Evolutionary conservation across 1,140 invertebrate species (phyloP).

Genomic region (Trichonephila clavata): DNA sequence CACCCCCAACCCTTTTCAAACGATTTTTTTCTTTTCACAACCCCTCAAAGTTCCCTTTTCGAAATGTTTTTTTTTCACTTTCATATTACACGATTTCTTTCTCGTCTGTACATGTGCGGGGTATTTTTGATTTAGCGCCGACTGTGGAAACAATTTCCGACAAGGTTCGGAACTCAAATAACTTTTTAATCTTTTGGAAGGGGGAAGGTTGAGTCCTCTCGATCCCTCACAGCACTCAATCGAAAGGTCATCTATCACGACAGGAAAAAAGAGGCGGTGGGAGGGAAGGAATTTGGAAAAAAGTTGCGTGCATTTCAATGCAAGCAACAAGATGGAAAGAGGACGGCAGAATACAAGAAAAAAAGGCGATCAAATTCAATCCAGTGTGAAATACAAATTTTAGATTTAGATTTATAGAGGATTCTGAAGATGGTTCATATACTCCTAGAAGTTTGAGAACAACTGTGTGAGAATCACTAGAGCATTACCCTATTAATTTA

Average conservation of each 20-base stretch:
- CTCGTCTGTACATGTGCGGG: background rate
- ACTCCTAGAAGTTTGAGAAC: too few species aligned
- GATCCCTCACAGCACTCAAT: constrained; percentile 39
- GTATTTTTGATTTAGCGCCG: constrained; percentile 35
- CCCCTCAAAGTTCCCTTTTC: background rate
- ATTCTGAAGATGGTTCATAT: too few species aligned
- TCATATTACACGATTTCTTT: constrained; percentile 29
- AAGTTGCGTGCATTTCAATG: constrained; percentile 2
- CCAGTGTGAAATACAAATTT: too few species aligned
- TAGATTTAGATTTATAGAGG: too few species aligned
- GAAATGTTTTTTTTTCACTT: background rate
- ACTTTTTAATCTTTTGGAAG: constrained; percentile 46
- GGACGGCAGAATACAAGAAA: too few species aligned
- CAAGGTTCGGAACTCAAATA: constrained; percentile 50
- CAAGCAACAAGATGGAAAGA: background rate
- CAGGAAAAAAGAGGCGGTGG: background rate
- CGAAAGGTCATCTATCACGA: constrained; percentile 41
- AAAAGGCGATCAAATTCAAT: too few species aligned
- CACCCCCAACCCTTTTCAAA: background rate
- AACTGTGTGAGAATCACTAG: too few species aligned
- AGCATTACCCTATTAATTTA: too few species aligned
- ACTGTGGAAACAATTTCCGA: constrained; percentile 35
- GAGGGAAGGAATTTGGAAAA: background rate
- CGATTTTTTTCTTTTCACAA: background rate
- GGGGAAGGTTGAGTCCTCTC: background rate